Evolutionary conservation across 2,888 invertebrate species (phyloP), one percentile per base, ranked within the genome.

Genomic region (Campoletis raptor): DNA sequence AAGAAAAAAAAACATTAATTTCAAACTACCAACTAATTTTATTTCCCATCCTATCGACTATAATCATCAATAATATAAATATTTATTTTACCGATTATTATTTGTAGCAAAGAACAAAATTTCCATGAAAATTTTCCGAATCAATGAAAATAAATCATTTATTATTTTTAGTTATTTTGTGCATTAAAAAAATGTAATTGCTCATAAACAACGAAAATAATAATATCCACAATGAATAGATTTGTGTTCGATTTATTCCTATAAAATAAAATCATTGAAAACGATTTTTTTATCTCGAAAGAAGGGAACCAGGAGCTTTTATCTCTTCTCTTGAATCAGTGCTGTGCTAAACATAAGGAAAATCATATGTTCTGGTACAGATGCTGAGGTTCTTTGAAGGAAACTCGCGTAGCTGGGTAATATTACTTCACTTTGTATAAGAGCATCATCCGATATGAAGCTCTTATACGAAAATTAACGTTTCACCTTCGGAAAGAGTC

Each of bases 381-480:
- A 57, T 70, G 30, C 9, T 18, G 0, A 42, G 12, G 54, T 15
- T 42, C 52, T 79, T 57, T 54, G 42, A 52, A 37, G 40, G 30
- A 48, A 69, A 67, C 67, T 18, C 21, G 15, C 37, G 18, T 3
- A 61, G 21, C 24, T 7, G 24, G 21, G 42, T 18, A 42, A 6
- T 24, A 77, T 77, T 73, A 24, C 70, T 57, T 54, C 30, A 54
- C 57, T 66, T 21, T 66, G n/a, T 36, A 40, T 37, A 36, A 40
- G 24, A 57, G 66, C 48, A 78, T 66, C 69, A 30, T 42, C 67
- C 40, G 36, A 81, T 77, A 73, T 69, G 73, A 40, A 21, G n/a
- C 67, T 66, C 54, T 70, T 76, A 45, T 42, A 79, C 8, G 66
- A 80, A 64, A 45, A 83, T 83, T 67, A 83, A 76, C 76, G 79